Conservation (phyloP, 1,140 invertebrate species). For the Drosophila truncata region DNA sequence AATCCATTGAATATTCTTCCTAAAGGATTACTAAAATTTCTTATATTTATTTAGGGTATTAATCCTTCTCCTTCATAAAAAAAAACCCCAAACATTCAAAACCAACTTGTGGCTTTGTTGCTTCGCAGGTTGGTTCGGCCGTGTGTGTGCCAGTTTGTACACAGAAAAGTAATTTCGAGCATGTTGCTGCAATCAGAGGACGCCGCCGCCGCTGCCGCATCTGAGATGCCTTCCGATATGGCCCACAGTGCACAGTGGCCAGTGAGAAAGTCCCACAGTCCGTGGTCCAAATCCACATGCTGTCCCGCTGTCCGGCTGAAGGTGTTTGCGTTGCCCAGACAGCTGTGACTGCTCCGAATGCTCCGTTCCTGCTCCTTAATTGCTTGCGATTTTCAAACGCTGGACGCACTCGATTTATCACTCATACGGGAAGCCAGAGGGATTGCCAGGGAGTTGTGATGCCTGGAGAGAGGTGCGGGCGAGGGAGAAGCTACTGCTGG, state of each 20-base stretch:
- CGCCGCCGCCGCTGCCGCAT: constrained; percentile 59
- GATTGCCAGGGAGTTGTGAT: neutral
- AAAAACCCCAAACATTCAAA: constrained; percentile 23
- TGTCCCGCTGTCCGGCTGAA: constrained; percentile 40
- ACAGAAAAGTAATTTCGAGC: constrained; percentile 82
- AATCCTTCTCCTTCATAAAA: neutral
- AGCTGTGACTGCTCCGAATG: constrained; percentile 35
- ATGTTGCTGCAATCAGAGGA: constrained; percentile 78
- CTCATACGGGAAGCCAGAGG: constrained; percentile 18
- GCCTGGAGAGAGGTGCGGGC: too few species aligned
- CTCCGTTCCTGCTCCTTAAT: constrained; percentile 59
- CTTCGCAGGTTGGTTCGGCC: constrained; percentile 5
- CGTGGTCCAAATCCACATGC: constrained; percentile 13
- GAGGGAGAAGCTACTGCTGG: neutral
- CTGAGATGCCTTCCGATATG: constrained; percentile 71
- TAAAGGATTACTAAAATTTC: neutral
- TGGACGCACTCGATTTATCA: constrained; percentile 80
- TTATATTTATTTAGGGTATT: constrained; percentile 13
- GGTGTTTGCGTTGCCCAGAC: constrained; percentile 58
- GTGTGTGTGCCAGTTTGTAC: constrained; percentile 63
- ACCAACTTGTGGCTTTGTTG: constrained; percentile 33
- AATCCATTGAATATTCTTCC: neutral
- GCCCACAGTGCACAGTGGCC: constrained; percentile 31
- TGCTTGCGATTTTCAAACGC: constrained; percentile 78
- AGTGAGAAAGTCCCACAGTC: constrained; percentile 30